Evolutionary conservation across 1,140 invertebrate species (phyloP), one percentile per base, ranked within the genome.

Genomic region (Marisa cornuarietis): DNA sequence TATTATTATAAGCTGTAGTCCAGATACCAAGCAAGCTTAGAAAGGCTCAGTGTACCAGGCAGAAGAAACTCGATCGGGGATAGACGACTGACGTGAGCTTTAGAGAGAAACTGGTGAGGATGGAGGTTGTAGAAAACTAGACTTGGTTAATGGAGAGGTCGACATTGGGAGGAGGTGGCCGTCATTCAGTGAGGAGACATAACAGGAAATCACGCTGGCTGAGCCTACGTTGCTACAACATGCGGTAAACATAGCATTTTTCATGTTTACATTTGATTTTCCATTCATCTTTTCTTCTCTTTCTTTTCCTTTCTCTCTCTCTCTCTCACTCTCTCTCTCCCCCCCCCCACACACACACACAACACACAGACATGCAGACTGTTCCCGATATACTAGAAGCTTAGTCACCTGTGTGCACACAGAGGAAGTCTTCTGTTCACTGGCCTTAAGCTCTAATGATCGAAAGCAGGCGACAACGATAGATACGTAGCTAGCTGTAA

Each of bases 181-280:
- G 80, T 89, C 91, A 14, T 89, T 88, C 61, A 91, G 90, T 72
- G 83, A 86, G 20, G 91, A 69, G 51, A 91, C 91, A n/a, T 90
- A 90, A 51, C 87, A 87, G 9, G 91, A 88, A 65, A 85, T 80
- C 90, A 98, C 97, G 0, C 96, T 96, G 89, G 99, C 96, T 91
- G 98, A 99, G 49, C 97, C 92, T 3, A 96, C 95, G 16, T 96
- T 93, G 0, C 96, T 95, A 66, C 95, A 91, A 0, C 93, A 91
- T 91, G 99, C 97, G 10, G 96, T 85, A 0, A 95, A 95, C 87
- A 98, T 96, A 83, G 95, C 95, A 1, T 96, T 96, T 71, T 93
- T 92, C 0, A 98, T 7, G 18, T 65, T 24, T 65, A 18, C n/a
- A 18, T 2, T 24, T 65, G 18, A 20, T 24, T 65, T 24, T 65